Conservation (phyloP, 2,888 invertebrate genomes). For the Seira ritae region DNA sequence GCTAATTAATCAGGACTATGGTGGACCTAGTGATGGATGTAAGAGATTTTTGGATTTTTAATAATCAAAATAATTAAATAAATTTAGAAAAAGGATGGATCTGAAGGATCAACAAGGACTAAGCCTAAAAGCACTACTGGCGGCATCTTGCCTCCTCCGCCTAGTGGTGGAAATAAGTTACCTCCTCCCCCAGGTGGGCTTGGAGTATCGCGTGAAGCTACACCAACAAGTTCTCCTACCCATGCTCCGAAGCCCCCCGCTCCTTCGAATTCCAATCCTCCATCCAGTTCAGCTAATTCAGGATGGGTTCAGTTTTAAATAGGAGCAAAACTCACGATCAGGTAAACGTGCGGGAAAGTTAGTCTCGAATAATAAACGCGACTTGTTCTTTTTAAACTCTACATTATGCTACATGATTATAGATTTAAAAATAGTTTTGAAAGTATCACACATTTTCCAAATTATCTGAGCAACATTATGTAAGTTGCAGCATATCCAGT, state of each 20-base stretch:
- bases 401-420: too few relatives aligned
- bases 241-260: slow-evolving; percentile 67
- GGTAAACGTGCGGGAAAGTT: background rate
- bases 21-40: too few relatives aligned
- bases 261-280: slow-evolving; percentile 55
- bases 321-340: background rate
- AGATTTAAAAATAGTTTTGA: too few relatives aligned
- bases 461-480: too few relatives aligned
- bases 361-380: background rate
- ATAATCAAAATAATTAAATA: too few relatives aligned
- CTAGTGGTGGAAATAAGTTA: slow-evolving; percentile 81
- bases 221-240: slow-evolving; percentile 78
- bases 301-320: slow-evolving; percentile 74
- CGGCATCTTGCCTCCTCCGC: slow-evolving; percentile 86
- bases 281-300: slow-evolving; percentile 66
- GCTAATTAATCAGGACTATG: too few relatives aligned
- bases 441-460: too few relatives aligned
- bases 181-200: slow-evolving; percentile 84
- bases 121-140: slow-evolving; percentile 79
- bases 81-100: slow-evolving; percentile 90
- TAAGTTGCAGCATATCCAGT: too few relatives aligned
- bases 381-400: too few relatives aligned
- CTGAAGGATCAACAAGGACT: slow-evolving; percentile 83
- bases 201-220: slow-evolving; percentile 76
- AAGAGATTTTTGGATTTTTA: too few relatives aligned